Base-by-base conservation (phyloP, 2,113 vertebrate species). In the Marmota monax region DNA sequence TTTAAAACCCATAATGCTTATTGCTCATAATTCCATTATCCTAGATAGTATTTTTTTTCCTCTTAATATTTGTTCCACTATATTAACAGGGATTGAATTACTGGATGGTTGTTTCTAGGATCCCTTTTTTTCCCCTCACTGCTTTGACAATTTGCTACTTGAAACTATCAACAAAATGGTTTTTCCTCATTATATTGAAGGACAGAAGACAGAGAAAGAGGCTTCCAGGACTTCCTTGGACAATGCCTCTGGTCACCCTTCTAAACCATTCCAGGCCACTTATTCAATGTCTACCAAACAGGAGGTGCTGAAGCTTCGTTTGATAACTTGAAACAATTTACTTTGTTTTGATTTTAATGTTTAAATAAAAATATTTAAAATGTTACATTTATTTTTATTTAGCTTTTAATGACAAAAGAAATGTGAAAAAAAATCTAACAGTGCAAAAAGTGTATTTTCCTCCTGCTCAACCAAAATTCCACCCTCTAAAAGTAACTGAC, bases 11-110 rank as follows among this genome's bases (percentile, higher is more conserved):
- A 95, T 98, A 98, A 97, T 98, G 96, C 98, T 98, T 98, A 98
- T 98, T 98, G 96, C 97, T 98, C 98, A 98, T 98, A 98, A 98
- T 98, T 98, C 96, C 96, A 98, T 98, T 98, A 98, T 97, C 97
- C 88, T 92, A 86, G 96, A 97, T 94, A 94, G 96, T 95, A 96
- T 94, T 97, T 96, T 93, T 96, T 96, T 97, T 92, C 94, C 92
- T 97, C 90, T 96, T 98, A 98, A 97, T 98, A 98, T 97, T 95
- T 98, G 97, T 98, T 98, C 92, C 97, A 97, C 96, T 97, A 53
- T 97, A 97, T 98, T 98, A 98, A 90, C 96, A 97, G 88, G 94
- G 96, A 98, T 96, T 97, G 94, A 97, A 97, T 98, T 98, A 96
- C 96, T 94, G 94, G 96, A 94, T 84, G 88, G 90, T 56, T 1